Evolutionary conservation across 2,888 invertebrate species (phyloP), one percentile per base, ranked within the genome.

Genomic region (Conomelus anceps): DNA sequence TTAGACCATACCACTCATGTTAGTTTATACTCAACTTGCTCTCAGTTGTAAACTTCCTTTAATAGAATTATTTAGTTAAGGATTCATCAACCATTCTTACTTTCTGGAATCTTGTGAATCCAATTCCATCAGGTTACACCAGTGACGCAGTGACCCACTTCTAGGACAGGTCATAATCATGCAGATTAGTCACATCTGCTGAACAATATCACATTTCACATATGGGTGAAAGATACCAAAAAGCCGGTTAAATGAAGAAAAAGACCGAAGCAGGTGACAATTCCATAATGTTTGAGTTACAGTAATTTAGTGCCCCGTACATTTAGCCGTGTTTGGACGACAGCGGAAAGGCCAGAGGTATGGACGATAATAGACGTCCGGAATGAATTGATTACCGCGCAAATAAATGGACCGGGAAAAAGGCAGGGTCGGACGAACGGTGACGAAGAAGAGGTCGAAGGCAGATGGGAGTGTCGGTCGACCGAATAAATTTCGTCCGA

Each of bases 341-440:
- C n/a, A 22, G 63, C 86, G 86, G 29, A 85, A 22, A 88, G 88
- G 88, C 88, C 23, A 22, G 34, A 34, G 34, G 34, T 34, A 34
- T 13, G 63, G n/a, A 63, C 63, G 63, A 34, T 85, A 89, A 90
- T 84, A 86, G 87, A 87, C 29, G 23, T 85, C 88, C 89, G 90
- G 90, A 88, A 90, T 90, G 89, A 90, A 90, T 90, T 89, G 90
- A 89, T 90, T 90, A 90, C 89, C 89, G 87, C 88, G 89, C 89
- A 90, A 90, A 90, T 90, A 90, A 90, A 90, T 89, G 90, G 89
- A 89, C 88, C 90, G 90, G 89, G 89, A 89, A 88, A 87, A 85
- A 86, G 88, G 86, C 20, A 87, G 24, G 26, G 23, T 24, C 9
- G 41, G 34, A 20, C 22, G 41, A 4, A 86, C 84, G 89, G 88